Evolutionary conservation across 1,140 invertebrate species (phyloP).

Genomic region (Bradynema listronoti): DNA sequence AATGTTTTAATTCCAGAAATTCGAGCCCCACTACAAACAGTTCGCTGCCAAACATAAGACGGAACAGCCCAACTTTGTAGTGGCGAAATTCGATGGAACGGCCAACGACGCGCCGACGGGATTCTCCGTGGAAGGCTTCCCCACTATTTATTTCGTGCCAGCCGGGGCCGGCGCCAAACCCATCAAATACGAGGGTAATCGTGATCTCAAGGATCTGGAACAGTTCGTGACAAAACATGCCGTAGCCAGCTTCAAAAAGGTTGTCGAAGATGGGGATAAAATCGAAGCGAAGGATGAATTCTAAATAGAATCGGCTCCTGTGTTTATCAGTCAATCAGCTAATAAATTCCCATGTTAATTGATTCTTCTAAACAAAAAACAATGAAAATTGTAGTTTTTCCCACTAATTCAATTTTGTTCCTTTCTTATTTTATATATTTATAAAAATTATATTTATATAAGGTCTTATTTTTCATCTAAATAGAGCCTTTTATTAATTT

Average conservation of each 20-base stretch:
- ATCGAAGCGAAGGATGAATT: no score
- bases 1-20: slow-evolving; percentile 35
- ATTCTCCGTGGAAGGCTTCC: slow-evolving; percentile 62
- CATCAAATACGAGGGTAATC: slow-evolving; percentile 60
- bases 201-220: slow-evolving; percentile 59
- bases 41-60: slow-evolving; percentile 42
- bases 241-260: slow-evolving; percentile 53
- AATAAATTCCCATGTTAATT: no score
- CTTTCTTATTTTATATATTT: no score
- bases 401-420: no score
- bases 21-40: slow-evolving; percentile 53
- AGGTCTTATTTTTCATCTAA: no score
- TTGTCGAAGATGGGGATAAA: slow-evolving; percentile 33
- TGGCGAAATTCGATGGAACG: slow-evolving; percentile 63
- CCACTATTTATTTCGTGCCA: slow-evolving; percentile 62
- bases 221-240: slow-evolving; percentile 54
- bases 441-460: no score
- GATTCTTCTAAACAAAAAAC: no score
- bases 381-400: no score
- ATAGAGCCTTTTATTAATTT: no score
- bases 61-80: slow-evolving; percentile 58
- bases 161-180: slow-evolving; percentile 59
- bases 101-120: slow-evolving; percentile 61
- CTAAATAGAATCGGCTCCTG: no score
- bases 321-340: no score